These are phyloP conservation scores for Theretra japonica DNA, from an alignment of 2,888 invertebrate genomes.

Conservation along the genomic window DNA sequence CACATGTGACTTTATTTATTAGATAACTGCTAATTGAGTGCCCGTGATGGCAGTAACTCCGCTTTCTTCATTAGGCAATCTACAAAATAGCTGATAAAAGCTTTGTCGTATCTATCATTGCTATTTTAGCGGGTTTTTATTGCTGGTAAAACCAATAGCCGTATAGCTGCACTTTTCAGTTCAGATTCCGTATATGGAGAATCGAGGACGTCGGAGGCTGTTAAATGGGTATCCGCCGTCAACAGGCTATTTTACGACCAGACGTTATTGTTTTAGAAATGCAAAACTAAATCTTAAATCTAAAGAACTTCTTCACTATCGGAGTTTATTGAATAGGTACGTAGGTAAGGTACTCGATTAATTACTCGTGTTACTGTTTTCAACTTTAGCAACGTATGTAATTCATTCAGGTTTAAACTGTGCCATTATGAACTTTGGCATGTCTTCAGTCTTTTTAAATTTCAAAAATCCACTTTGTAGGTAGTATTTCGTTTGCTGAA, in stretches of 20 bases:
- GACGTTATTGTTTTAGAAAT: neutral
- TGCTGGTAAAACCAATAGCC: constrained; percentile 41
- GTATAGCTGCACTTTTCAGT: constrained; percentile 38
- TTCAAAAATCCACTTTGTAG: no score
- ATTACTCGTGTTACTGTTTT: neutral
- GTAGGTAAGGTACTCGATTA: no score
- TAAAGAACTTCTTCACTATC: neutral
- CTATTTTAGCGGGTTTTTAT: constrained; percentile 41
- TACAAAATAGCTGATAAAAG: constrained; percentile 18
- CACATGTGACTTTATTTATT: constrained; percentile 22
- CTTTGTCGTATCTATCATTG: constrained; percentile 37
- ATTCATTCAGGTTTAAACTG: no score
- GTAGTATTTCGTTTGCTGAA: no score
- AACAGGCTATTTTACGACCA: constrained; percentile 33
- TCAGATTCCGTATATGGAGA: constrained; percentile 37
- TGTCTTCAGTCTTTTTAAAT: no score
- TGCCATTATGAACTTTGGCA: no score
- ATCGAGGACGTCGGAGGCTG: constrained; percentile 38
- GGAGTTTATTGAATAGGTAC: neutral
- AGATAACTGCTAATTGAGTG: constrained; percentile 23
- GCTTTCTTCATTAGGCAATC: constrained; percentile 7
- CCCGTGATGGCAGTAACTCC: neutral
- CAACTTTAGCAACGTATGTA: neutral
- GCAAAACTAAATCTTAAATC: constrained; percentile 16
- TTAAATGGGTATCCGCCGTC: constrained; percentile 23